Evolutionary conservation across 2,888 invertebrate genomes (phyloP).

Genomic region (Esperia sulphurella): DNA sequence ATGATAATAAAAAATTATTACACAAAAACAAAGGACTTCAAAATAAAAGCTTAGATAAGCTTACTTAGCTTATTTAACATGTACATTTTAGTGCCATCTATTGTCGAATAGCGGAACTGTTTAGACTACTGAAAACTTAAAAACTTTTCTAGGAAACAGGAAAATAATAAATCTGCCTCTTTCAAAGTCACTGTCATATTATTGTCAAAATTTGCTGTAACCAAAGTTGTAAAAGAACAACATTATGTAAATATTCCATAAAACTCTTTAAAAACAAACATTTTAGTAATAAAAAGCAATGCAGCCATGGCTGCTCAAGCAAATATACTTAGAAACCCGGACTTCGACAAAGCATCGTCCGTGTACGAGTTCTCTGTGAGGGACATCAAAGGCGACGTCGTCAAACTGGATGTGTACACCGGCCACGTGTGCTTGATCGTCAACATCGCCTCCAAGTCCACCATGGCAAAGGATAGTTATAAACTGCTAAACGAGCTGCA

Average conservation of each 20-base stretch:
- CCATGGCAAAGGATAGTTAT: neutral
- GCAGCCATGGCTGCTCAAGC: neutral
- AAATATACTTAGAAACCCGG: neutral
- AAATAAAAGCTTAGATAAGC: too few species aligned
- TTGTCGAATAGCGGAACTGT: conserved; percentile 1
- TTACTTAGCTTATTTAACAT: too few species aligned
- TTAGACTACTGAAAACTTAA: neutral
- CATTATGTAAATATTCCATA: too few species aligned
- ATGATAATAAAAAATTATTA: too few species aligned
- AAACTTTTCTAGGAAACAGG: neutral
- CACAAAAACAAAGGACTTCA: too few species aligned
- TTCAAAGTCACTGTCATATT: too few species aligned
- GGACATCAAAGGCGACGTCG: neutral
- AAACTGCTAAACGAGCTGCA: neutral
- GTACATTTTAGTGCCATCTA: neutral
- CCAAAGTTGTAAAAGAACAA: too few species aligned
- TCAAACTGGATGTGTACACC: neutral
- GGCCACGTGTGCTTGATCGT: conserved; percentile 1
- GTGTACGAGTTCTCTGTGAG: neutral
- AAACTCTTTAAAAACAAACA: too few species aligned
- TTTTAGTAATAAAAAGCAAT: neutral
- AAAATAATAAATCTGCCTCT: neutral
- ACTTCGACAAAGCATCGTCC: neutral
- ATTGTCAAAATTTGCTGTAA: too few species aligned
- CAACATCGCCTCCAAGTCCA: neutral